These are phyloP conservation scores for Drosophila formosana DNA, from an alignment of 2,888 invertebrate species.

Conservation along the genomic window DNA sequence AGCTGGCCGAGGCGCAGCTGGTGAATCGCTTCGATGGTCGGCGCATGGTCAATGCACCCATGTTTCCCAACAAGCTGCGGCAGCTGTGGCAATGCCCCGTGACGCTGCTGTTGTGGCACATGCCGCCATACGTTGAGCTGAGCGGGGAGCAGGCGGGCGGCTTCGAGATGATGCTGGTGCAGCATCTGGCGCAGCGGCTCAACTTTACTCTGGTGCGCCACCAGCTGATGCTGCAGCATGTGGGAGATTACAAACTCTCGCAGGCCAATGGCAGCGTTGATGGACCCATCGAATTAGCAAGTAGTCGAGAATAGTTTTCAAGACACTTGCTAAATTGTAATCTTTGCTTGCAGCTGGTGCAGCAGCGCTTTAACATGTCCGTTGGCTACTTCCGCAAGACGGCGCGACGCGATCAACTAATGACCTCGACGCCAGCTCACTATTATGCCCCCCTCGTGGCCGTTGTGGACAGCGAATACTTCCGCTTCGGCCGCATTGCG, in stretches of 20 bases:
- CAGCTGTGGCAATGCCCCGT: constrained; percentile 73
- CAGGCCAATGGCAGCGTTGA: constrained; percentile 29
- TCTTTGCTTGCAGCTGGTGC: constrained; percentile 34
- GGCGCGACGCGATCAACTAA: constrained; percentile 32
- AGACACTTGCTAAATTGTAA: background rate
- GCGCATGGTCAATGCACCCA: constrained; percentile 37
- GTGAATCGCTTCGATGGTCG: constrained; percentile 62
- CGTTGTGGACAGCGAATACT: constrained; percentile 43
- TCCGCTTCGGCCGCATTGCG: constrained; percentile 47
- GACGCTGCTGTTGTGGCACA: constrained; percentile 47
- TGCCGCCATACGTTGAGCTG: constrained; percentile 63
- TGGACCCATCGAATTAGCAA: constrained; percentile 65
- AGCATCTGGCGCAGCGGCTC: constrained; percentile 56
- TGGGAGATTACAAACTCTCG: constrained; percentile 35
- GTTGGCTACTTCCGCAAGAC: constrained; percentile 71
- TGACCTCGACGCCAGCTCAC: constrained; percentile 64
- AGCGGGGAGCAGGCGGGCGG: constrained; percentile 39
- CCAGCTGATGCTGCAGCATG: constrained; percentile 36
- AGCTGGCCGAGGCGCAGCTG: constrained; percentile 45
- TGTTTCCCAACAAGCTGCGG: constrained; percentile 69
- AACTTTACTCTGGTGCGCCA: constrained; percentile 59
- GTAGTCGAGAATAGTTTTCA: background rate
- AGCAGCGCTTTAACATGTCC: constrained; percentile 55
- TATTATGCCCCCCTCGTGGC: constrained; percentile 66
- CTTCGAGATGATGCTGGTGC: constrained; percentile 67